Base-by-base conservation (phyloP, 1,140 invertebrate genomes). In the Monochamus saltuarius region DNA sequence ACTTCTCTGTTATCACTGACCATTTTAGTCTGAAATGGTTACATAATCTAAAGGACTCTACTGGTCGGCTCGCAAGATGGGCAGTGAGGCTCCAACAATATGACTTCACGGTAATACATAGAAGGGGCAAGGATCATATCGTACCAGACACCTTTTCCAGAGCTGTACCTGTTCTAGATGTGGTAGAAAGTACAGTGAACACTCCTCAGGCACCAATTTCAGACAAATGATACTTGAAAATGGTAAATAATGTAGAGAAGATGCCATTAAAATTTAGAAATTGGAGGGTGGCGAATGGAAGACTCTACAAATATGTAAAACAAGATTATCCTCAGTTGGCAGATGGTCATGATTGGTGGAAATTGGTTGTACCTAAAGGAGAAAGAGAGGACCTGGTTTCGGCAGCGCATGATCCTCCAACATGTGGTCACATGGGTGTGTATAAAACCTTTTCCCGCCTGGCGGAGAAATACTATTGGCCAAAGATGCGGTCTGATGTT, bases 1-100 rank as follows among this genome's bases (percentile, higher is more conserved):
- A 71, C 11, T 79, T 82, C 43, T 72, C 42, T 1, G 69, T 80
- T 0, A 36, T 73, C 6, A 81, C 77, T 1, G 79, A 82, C 46
- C 78, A 81, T 40, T 61, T 69, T 7, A 61, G 70, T 62, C 57
- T 82, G 22, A 79, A 71, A 64, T 63, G 80, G 10, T 55, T 69
- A n/a, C 47, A 68, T 10, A 69, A 69, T 1, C 56, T 74, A 0
- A 77, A 75, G 47, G 60, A 75, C 39, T 70, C 49, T 36, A 19
- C 35, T 1, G 59, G 54, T 10, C 39, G 66, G 51, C 39, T 69
- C 11, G 56, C 17, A 7, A n/a, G 46, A 13, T 49, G 46, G 46
- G 46, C 17, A 4, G n/a, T 49, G 46, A n/a, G 51, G 11, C 36
- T 53, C 10, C n/a, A 39, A 40, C 29, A 11, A 4, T 53, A 39